Base-by-base conservation (phyloP, 2,888 invertebrate genomes). In the Proisotoma minuta region DNA sequence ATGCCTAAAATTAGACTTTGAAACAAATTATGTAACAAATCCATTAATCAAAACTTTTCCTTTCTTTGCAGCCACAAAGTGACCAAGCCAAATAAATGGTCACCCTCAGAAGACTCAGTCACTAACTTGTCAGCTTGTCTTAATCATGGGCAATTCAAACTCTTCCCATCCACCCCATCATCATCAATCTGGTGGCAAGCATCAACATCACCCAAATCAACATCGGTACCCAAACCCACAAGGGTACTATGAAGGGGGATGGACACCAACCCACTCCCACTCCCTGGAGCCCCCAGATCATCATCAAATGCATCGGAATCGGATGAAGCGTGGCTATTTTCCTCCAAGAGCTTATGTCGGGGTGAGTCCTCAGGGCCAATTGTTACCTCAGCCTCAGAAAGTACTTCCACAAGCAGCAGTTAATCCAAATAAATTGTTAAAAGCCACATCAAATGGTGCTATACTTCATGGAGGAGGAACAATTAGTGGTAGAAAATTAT, bases 401-500 rank as follows among this genome's bases (percentile, higher is more conserved):
- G 73, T 73, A 2, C 66, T 73, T 18, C 73, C 73, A 2, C 62
- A 67, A 0, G 60, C 65, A 24, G 66, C 69, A 0, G 56, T 62
- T 0, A 66, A 62, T 59, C 69, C 83, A 74, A 84, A 85, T 10
- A 85, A 86, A 69, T 82, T 84, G 68, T 80, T 91, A 59, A 84
- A 89, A 66, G 84, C 85, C 61, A 91, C 91, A 2, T 86, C 89
- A 78, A 91, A 91, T 78, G 91, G 91, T 56, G 86, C 85, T 74
- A 89, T 90, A 75, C 79, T 91, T 59, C 88, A 88, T 74, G 86
- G 87, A 3, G 90, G 89, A 1, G 91, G 91, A 56, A 91, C 91
- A 68, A 86, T 91, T 76, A 88, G 87, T 73, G 88, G 88, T 3
- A 81, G 88, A 60, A 81, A 82, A 59, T 82, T 75, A 75, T 57